A percentile compares a stretch with the other conserved stretches of the same genome.
Evolutionary conservation across 2,113 vertebrate species (phyloP).

Genomic region (Etia nguti): DNA sequence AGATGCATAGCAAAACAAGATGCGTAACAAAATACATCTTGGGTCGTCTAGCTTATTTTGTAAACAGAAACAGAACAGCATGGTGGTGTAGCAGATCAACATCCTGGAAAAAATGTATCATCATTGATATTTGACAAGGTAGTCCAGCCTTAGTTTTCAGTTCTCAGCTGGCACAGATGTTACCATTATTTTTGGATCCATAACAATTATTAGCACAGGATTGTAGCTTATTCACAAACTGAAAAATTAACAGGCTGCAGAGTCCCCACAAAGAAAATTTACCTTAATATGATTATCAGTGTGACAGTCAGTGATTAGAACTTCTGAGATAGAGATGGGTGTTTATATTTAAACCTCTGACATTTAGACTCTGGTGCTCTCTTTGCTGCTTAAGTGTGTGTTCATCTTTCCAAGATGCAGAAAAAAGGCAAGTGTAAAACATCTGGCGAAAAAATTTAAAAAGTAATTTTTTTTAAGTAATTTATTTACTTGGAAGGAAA

Average conservation of each 20-base stretch:
- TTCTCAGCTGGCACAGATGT: background rate
- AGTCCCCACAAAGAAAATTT: background rate
- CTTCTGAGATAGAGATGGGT: background rate
- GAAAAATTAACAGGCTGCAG: background rate
- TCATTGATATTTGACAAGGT: background rate
- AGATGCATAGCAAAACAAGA: background rate
- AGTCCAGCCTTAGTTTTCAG: background rate
- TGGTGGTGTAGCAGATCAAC: background rate
- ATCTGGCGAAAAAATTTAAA: background rate
- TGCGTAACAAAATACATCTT: fast-evolving
- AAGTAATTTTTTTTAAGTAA: background rate
- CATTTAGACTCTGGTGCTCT: background rate
- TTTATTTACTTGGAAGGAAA: background rate
- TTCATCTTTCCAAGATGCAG: background rate
- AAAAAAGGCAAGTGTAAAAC: background rate
- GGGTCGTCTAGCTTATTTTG: background rate
- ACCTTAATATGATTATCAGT: background rate
- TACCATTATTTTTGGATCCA: background rate
- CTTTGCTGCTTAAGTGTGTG: background rate
- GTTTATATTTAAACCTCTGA: background rate
- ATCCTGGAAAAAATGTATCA: background rate
- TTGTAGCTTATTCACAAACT: background rate
- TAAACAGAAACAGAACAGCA: background rate
- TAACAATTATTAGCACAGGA: background rate
- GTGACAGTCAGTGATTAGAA: background rate